Conservation (phyloP, 2,113 vertebrate species). For the Trinectes maculatus region DNA sequence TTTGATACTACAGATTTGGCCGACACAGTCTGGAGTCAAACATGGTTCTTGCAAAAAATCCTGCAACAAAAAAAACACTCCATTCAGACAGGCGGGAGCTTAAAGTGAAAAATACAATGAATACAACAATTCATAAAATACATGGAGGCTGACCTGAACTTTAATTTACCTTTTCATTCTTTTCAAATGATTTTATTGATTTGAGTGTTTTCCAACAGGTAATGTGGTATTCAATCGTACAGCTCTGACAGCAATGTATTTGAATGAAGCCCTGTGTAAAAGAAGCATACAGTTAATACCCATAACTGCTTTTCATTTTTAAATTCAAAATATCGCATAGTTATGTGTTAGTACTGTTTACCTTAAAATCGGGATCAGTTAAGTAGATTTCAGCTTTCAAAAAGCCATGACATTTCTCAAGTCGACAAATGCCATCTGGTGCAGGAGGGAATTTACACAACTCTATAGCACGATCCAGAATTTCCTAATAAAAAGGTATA, state of each 20-base stretch:
- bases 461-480: constrained; percentile 83
- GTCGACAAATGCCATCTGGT: constrained; percentile 89
- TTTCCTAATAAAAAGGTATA: constrained; percentile 69
- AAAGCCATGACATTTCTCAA: constrained; percentile 80
- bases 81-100: no score
- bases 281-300: background rate
- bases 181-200: constrained; percentile 83
- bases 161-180: constrained; percentile 90
- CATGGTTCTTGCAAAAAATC: constrained; percentile 90
- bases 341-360: constrained; percentile 49
- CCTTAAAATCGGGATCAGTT: constrained; percentile 96
- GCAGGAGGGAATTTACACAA: constrained; percentile 90
- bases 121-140: background rate
- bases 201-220: constrained; percentile 95
- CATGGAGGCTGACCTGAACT: background rate
- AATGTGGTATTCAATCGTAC: constrained; percentile 91
- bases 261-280: constrained; percentile 89
- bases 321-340: accelerated
- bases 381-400: constrained; percentile 90
- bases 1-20: constrained; percentile 88
- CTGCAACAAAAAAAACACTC: constrained; percentile 74
- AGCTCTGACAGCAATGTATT: constrained; percentile 87
- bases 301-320: background rate
- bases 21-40: constrained; percentile 92
- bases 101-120: background rate